Percentiles rank a stretch among this genome's conserved stretches.
These are phyloP conservation scores for Erethizon dorsatum DNA, from an alignment of 2,797 vertebrate genomes.

Conservation along the genomic window DNA sequence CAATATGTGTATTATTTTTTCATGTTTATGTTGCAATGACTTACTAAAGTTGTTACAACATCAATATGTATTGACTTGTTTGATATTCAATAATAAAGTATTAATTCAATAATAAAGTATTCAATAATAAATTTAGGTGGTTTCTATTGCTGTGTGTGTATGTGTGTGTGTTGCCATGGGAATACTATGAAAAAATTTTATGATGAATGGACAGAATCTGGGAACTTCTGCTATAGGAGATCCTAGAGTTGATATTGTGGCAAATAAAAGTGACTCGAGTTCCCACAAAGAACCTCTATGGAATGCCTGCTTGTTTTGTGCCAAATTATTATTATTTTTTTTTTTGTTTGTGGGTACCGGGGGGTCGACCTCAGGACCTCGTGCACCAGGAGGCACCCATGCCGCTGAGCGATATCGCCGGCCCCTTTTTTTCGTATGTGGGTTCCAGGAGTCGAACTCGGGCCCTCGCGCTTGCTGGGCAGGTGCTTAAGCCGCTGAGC, in stretches of 20 bases:
- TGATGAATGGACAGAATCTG: not conserved
- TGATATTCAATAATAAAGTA: not conserved
- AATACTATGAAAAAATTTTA: conserved; percentile 13
- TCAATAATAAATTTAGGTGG: not conserved
- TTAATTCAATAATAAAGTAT: not conserved
- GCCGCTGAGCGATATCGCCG: too few relatives aligned
- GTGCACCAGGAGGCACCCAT: too few relatives aligned
- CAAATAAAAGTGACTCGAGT: conserved; percentile 5
- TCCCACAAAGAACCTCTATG: not conserved
- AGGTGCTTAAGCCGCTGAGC: too few relatives aligned
- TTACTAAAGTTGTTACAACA: conserved; percentile 14
- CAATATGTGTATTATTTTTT: not conserved
- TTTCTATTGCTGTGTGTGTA: not conserved
- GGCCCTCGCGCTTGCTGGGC: too few relatives aligned
- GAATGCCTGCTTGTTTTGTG: conserved; percentile 53
- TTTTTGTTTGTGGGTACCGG: too few relatives aligned
- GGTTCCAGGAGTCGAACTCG: too few relatives aligned
- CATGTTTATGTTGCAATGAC: not conserved
- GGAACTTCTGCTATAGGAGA: not conserved
- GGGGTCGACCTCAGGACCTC: too few relatives aligned
- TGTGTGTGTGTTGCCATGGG: not conserved
- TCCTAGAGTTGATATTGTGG: not conserved
- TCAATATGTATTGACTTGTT: conserved; percentile 4
- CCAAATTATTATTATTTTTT: not conserved
- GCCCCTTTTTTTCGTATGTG: too few relatives aligned